These are phyloP conservation scores for Phrynocephalus forsythii DNA, from an alignment of 2,797 vertebrate genomes.

Conservation along the genomic window DNA sequence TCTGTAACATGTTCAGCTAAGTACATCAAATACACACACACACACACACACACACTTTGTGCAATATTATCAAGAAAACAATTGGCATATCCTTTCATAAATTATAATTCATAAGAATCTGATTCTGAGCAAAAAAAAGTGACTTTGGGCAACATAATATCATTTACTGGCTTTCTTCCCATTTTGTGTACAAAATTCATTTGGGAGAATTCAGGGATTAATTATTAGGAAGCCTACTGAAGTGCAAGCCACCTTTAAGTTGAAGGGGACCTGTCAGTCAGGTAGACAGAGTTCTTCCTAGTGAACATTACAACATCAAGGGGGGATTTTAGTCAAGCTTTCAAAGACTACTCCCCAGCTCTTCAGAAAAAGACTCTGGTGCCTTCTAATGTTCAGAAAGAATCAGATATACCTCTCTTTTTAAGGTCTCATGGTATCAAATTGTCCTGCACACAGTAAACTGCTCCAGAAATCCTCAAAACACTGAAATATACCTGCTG, in stretches of 20 bases:
- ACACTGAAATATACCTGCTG: conserved; percentile 71
- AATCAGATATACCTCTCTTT: conserved; percentile 54
- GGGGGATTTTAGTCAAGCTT: conserved; percentile 66
- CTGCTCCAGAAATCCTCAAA: conserved; percentile 69
- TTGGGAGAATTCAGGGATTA: neutral
- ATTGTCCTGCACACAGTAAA: conserved; percentile 69
- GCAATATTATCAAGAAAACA: neutral
- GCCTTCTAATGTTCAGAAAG: conserved; percentile 69
- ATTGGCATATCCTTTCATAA: neutral
- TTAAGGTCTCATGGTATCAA: conserved; percentile 68
- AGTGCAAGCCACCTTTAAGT: conserved; percentile 43
- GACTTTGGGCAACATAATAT: neutral
- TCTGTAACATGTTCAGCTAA: no score
- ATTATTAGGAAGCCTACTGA: conserved; percentile 13
- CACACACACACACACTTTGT: neutral
- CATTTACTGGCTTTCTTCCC: no score
- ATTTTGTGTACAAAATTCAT: conserved; percentile 28
- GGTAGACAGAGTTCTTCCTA: neutral
- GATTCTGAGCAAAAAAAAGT: no score
- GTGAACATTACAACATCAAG: conserved; percentile 20
- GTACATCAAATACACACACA: no score
- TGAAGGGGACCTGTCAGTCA: conserved; percentile 13
- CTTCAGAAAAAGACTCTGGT: conserved; percentile 58
- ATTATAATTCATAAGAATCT: neutral
- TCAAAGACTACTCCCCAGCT: conserved; percentile 61